These are phyloP conservation scores for Jaculus jaculus DNA, from an alignment of 2,113 vertebrate species.

Conservation along the genomic window DNA sequence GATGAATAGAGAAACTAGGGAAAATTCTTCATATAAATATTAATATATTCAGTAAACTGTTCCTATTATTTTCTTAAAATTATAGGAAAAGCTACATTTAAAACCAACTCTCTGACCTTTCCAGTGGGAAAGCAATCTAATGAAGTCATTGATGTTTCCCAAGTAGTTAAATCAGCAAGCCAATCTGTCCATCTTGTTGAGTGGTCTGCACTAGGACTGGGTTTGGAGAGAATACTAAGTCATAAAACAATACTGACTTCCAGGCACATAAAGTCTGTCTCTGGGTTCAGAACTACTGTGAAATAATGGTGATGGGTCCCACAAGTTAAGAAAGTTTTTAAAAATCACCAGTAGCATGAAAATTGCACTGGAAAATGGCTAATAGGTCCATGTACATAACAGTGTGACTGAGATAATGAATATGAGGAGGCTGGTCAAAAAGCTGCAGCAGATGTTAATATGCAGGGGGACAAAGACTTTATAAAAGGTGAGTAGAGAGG, in stretches of 20 bases:
- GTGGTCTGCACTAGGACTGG: not conserved
- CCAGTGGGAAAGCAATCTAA: not conserved
- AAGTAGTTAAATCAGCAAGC: not conserved
- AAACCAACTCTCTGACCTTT: not conserved
- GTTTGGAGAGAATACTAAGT: not conserved
- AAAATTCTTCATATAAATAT: not conserved
- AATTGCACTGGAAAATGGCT: not conserved
- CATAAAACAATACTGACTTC: not conserved
- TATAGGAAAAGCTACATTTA: not conserved
- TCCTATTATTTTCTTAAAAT: not conserved
- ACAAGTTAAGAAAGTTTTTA: not conserved
- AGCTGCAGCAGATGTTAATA: not conserved
- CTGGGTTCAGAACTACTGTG: not conserved
- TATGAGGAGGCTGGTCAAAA: not conserved
- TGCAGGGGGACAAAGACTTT: not conserved
- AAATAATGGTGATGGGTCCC: not conserved
- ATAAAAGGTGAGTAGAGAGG: not conserved
- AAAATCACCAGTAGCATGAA: not conserved
- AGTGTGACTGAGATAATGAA: not conserved
- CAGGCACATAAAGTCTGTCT: not conserved
- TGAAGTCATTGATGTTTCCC: not conserved
- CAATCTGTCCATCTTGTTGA: not conserved
- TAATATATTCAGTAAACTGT: not conserved
- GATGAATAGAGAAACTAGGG: not conserved
- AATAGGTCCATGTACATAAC: not conserved